Evolutionary conservation across 2,797 vertebrate genomes (phyloP).

Genomic region (Cryptoprocta ferox): DNA sequence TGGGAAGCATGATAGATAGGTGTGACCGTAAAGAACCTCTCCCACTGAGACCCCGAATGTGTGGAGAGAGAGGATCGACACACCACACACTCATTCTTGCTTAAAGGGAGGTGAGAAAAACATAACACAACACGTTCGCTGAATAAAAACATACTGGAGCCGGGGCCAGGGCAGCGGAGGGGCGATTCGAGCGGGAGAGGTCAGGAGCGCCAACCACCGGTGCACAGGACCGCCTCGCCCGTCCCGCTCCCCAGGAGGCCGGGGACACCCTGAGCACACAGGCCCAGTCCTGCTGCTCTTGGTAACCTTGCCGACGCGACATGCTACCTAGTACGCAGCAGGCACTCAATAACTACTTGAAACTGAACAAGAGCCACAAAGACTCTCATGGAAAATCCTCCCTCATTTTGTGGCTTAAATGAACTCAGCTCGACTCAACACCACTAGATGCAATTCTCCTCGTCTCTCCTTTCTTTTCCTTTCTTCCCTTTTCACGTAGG

Average conservation of each 20-base stretch:
- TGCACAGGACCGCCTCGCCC: rapidly evolving
- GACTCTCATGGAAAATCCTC: background rate
- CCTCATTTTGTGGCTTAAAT: background rate
- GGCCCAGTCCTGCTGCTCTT: rapidly evolving
- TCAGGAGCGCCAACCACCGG: background rate
- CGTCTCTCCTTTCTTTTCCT: background rate
- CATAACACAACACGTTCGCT: rapidly evolving
- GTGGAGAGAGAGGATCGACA: background rate
- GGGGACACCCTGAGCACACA: background rate
- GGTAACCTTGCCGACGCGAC: background rate
- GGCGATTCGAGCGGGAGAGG: rapidly evolving
- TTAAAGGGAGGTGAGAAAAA: background rate
- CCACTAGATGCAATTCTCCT: background rate
- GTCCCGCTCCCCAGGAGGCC: background rate
- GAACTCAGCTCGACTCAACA: background rate
- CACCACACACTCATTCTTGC: rapidly evolving
- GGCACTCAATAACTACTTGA: background rate
- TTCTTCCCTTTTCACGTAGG: background rate
- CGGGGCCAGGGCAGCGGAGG: rapidly evolving
- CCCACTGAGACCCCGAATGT: background rate
- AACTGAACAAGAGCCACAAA: background rate
- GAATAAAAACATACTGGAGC: no score
- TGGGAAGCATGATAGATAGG: background rate
- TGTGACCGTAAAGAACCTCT: background rate
- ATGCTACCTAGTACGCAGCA: background rate